These are phyloP conservation scores for Neopipo cinnamomea DNA, from an alignment of 2,113 vertebrate genomes.

Conservation along the genomic window DNA sequence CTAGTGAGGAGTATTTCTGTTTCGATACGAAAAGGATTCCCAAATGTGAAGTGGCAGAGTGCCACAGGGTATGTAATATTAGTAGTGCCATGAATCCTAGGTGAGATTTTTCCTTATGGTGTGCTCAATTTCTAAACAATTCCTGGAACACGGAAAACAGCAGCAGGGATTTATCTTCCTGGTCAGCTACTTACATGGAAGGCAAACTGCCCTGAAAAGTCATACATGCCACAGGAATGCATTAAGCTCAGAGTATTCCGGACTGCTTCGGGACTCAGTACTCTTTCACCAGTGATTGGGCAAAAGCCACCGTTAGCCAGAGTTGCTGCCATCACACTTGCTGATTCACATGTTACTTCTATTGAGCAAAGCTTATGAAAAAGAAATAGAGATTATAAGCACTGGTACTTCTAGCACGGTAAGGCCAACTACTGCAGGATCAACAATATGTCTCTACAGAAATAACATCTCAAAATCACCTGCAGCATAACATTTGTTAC, in stretches of 20 bases:
- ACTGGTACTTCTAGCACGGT: background rate
- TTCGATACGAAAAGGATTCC: background rate
- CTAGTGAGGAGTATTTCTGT: background rate
- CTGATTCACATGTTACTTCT: slow-evolving; percentile 97
- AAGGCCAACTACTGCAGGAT: background rate
- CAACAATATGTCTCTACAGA: background rate
- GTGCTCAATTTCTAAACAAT: background rate
- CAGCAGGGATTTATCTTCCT: background rate
- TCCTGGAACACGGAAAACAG: background rate
- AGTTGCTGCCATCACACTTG: slow-evolving; percentile 97
- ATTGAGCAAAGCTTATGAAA: slow-evolving; percentile 90
- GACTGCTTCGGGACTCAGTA: slow-evolving; percentile 94
- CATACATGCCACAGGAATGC: slow-evolving; percentile 99
- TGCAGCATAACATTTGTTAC: background rate
- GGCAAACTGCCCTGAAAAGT: slow-evolving; percentile 98
- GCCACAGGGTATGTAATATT: background rate
- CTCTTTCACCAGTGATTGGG: slow-evolving; percentile 94
- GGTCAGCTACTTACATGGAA: slow-evolving; percentile 88
- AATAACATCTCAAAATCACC: background rate
- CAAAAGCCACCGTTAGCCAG: slow-evolving; percentile 98
- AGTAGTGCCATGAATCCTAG: background rate
- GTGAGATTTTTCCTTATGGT: background rate
- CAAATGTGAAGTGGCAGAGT: background rate
- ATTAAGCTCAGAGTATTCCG: slow-evolving; percentile 96
- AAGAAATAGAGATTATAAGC: slow-evolving; percentile 6